These are phyloP conservation scores for Zingel zingel DNA, from an alignment of 2,113 vertebrate genomes.

Conservation along the genomic window DNA sequence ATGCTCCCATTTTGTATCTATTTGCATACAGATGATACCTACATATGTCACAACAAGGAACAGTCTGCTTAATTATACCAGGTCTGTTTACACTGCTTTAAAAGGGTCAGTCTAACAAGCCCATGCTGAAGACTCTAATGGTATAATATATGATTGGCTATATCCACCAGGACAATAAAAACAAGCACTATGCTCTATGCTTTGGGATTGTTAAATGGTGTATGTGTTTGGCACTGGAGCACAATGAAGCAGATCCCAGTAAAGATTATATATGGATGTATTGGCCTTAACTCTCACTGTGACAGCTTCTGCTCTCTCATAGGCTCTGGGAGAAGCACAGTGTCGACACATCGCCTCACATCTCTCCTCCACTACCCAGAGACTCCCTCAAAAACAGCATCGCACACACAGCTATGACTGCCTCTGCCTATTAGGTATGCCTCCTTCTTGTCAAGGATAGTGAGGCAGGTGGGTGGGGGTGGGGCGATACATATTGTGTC, in stretches of 20 bases:
- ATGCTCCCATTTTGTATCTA: conserved; percentile 40
- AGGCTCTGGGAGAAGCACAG: conserved; percentile 11
- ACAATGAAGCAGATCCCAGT: neutral
- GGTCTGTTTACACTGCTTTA: conserved; percentile 39
- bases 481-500: neutral
- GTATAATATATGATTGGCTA: neutral
- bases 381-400: conserved; percentile 28
- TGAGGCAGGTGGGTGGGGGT: neutral
- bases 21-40: conserved; percentile 54
- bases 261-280: conserved; percentile 30
- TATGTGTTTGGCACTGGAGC: neutral
- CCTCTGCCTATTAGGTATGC: conserved; percentile 8
- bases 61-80: conserved; percentile 32
- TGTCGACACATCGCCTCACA: neutral
- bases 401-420: conserved; percentile 14
- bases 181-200: neutral
- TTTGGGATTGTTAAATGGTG: neutral
- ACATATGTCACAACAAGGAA: conserved; percentile 40
- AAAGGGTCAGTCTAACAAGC: conserved; percentile 41
- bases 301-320: conserved; percentile 17
- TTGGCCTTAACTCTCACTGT: conserved; percentile 3
- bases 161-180: neutral
- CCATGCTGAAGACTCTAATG: neutral
- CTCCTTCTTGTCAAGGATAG: neutral
- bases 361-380: conserved; percentile 20